phyloP scores from a whole-genome alignment of 2,888 invertebrate species.

The Subacronicta megacephala region DNA sequence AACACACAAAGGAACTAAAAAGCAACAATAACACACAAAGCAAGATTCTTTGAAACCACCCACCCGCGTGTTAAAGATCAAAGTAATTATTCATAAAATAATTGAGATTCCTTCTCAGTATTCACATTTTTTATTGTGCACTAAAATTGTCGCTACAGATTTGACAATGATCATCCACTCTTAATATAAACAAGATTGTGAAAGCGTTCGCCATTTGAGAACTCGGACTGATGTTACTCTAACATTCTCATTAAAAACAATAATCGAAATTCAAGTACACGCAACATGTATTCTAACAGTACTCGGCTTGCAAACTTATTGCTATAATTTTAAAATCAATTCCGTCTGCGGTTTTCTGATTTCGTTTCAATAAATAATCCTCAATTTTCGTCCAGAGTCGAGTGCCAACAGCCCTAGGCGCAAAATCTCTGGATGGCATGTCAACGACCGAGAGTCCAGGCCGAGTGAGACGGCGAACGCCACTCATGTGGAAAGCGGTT shows the following conservation, averaged over 20 bases:
- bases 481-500: slow-evolving; percentile 87
- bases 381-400: slow-evolving; percentile 32
- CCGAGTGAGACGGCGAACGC: slow-evolving; percentile 77
- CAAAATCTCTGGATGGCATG: slow-evolving; percentile 76
- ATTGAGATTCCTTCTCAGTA: slow-evolving; percentile 10
- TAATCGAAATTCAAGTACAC: too few species aligned
- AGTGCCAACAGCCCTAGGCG: slow-evolving; percentile 58
- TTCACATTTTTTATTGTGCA: slow-evolving; percentile 3
- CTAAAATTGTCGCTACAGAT: neutral
- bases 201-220: too few species aligned
- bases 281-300: neutral
- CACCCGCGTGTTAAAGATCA: slow-evolving; percentile 20
- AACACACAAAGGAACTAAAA: slow-evolving; percentile 13
- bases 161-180: slow-evolving; percentile 1
- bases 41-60: slow-evolving; percentile 3
- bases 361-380: slow-evolving; percentile 17
- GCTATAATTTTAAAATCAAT: slow-evolving; percentile 11
- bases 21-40: slow-evolving; percentile 16
- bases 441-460: slow-evolving; percentile 84
- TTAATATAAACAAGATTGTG: neutral
- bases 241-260: too few species aligned
- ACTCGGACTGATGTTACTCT: too few species aligned
- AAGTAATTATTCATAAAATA: slow-evolving; percentile 29
- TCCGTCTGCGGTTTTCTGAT: slow-evolving; percentile 22
- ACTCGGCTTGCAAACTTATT: neutral